These are phyloP conservation scores for Phyllostomus hastatus DNA, from an alignment of 2,113 vertebrate species.

Conservation along the genomic window DNA sequence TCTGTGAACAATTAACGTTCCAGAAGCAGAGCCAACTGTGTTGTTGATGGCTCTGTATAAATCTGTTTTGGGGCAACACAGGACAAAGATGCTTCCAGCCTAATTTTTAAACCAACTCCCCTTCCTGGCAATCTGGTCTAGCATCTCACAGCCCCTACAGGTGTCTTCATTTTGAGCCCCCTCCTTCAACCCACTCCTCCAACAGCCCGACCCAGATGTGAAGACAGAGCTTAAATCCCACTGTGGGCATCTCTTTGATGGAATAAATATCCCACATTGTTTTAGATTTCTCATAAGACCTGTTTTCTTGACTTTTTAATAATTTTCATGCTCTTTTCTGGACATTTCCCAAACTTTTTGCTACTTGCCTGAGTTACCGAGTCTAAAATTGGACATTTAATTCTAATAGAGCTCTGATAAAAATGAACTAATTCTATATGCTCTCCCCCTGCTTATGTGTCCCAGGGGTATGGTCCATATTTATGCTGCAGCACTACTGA, in stretches of 20 bases:
- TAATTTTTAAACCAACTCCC: neutral
- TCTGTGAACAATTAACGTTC: conserved; percentile 9
- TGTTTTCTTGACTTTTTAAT: conserved; percentile 42
- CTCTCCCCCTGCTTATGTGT: neutral
- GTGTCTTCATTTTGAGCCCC: neutral
- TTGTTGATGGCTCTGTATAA: neutral
- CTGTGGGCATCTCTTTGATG: neutral
- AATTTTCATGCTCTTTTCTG: conserved; percentile 32
- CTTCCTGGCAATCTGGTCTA: neutral
- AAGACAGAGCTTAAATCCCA: neutral
- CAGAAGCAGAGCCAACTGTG: neutral
- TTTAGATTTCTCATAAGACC: conserved; percentile 43
- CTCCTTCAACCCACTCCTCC: neutral
- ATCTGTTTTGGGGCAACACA: neutral
- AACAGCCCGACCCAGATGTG: neutral
- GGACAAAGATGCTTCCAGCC: neutral
- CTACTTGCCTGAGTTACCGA: conserved; percentile 15
- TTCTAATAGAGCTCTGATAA: neutral
- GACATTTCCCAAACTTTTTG: conserved; percentile 19
- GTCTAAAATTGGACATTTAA: conserved; percentile 9
- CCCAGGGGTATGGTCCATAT: neutral
- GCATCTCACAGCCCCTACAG: neutral
- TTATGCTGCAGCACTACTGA: neutral
- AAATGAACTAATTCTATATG: neutral
- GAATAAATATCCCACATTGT: neutral